Conservation (phyloP, 2,797 vertebrate genomes). For the Melopsittacus undulatus region DNA sequence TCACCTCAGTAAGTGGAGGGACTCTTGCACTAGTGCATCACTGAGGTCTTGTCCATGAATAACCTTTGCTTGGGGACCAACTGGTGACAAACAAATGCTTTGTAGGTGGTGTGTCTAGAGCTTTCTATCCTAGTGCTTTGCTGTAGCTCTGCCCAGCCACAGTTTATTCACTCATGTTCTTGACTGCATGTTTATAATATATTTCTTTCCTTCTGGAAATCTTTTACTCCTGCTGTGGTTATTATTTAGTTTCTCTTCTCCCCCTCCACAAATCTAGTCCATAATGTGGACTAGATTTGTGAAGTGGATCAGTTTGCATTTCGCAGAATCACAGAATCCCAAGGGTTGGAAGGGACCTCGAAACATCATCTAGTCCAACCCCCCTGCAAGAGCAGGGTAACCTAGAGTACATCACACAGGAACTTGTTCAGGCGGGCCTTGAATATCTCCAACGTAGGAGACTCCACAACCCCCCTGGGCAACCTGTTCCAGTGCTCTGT, state of each 20-base stretch:
- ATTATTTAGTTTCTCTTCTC: neutral
- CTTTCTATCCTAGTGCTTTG: neutral
- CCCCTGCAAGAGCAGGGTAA: too few species aligned
- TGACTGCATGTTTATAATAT: neutral
- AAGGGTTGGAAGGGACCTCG: too few species aligned
- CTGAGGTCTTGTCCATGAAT: neutral
- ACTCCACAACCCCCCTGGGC: too few species aligned
- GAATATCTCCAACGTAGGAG: too few species aligned
- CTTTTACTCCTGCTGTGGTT: neutral
- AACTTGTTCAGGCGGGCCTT: too few species aligned
- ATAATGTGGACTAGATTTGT: neutral
- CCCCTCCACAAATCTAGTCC: neutral
- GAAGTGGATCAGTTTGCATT: neutral
- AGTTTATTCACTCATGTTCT: neutral
- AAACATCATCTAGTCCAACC: too few species aligned
- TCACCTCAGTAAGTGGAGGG: neutral
- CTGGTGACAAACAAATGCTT: neutral
- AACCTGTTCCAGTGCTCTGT: too few species aligned
- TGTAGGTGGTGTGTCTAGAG: accelerated
- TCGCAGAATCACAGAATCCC: neutral
- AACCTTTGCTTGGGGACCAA: neutral
- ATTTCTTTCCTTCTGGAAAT: neutral
- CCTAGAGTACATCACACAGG: too few species aligned
- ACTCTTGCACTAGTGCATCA: neutral
- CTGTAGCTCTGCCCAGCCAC: neutral